These are phyloP conservation scores for Myotis davidii DNA, from an alignment of 2,113 vertebrate genomes.

Conservation along the genomic window DNA sequence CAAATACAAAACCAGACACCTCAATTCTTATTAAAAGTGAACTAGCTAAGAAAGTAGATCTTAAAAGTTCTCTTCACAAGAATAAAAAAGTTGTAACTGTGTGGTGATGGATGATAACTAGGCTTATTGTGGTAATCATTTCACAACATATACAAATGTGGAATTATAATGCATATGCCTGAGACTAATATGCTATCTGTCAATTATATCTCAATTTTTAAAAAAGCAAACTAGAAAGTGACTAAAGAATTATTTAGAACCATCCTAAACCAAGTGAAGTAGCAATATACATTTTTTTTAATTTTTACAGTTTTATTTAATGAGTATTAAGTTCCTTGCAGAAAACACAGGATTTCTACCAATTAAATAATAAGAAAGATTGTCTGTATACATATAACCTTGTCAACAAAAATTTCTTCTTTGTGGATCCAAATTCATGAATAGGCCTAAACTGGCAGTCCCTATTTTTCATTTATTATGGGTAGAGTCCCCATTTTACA, in stretches of 20 bases:
- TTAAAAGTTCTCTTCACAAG: background rate
- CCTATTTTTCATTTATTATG: constrained; percentile 10
- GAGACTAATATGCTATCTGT: background rate
- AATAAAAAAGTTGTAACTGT: background rate
- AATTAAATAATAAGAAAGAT: constrained; percentile 48
- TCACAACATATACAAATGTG: background rate
- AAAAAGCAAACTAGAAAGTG: background rate
- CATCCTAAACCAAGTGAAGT: background rate
- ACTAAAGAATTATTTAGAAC: constrained; percentile 9
- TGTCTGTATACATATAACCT: background rate
- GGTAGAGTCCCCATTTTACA: constrained; percentile 43
- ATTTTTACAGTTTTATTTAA: constrained; percentile 55
- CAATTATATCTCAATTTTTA: background rate
- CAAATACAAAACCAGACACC: background rate
- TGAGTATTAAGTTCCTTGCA: constrained; percentile 54
- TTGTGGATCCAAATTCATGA: constrained; percentile 2
- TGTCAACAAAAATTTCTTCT: background rate
- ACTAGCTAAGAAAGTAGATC: background rate
- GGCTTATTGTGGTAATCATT: background rate
- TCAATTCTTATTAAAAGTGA: constrained; percentile 27
- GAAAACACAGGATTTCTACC: constrained; percentile 45
- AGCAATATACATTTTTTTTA: background rate
- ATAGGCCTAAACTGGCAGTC: constrained; percentile 14
- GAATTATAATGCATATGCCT: background rate
- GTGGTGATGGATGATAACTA: background rate